Evolutionary conservation across 2,888 invertebrate genomes (phyloP), one percentile per base, ranked within the genome.

Genomic region (Pelosia muscerda): DNA sequence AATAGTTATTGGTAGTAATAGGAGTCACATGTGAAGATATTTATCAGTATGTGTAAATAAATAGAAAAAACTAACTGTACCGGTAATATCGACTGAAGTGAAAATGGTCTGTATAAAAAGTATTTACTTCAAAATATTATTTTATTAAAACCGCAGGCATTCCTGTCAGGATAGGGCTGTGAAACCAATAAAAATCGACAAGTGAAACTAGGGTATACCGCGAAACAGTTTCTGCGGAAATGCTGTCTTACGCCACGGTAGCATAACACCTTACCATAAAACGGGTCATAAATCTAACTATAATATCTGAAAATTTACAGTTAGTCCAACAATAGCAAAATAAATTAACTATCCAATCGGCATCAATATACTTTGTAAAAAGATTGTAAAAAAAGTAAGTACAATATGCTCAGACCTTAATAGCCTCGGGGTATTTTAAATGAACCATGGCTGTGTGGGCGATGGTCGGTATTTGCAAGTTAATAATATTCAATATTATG

Each of bases 381-480:
- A 49, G 49, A 49, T n/a, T 49, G 49, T 42, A 49, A 49, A n/a
- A n/a, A 49, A 49, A 49, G 42, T 42, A n/a, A n/a, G 49, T 49
- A 49, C 49, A 49, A 49, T 49, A 49, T 25, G 23, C 34, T 23
- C 55, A 62, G n/a, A 62, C 22, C 53, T 22, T 28, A 56, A 56
- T 15, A 19, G 58, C 63, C 67, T 63, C 31, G 26, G 28, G 56
- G 34, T 53, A 65, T 65, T 55, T 61, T 60, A 58, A 65, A 69
- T 61, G 26, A 62, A 58, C 53, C 34, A 58, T 61, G 62, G 65
- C 68, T 73, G 73, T 66, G 78, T 71, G 73, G 69, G 66, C 56
- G 57, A 65, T 61, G 23, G 19, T 55, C 9, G 54, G 63, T 34
- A 75, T 65, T 72, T 57, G 64, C 65, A 28, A 63, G 56, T 67